Conservation (phyloP, 2,113 vertebrate species). For the Poeciliopsis turrubarensis region DNA sequence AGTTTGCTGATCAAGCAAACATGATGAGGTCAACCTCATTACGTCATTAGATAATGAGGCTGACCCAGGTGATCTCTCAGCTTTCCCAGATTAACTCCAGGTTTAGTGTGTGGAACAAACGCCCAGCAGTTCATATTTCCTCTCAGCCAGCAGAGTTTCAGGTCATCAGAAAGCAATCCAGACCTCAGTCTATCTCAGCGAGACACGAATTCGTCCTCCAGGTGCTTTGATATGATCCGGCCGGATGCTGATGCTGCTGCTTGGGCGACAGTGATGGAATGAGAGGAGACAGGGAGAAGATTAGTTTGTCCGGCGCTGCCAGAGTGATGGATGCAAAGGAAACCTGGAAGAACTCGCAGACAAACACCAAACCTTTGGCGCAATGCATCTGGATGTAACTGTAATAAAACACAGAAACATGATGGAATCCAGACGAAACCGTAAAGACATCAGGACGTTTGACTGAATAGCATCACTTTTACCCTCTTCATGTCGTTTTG, state of each 20-base stretch:
- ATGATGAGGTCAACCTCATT: no score
- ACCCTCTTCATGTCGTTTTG: neutral
- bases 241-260: conserved; percentile 43
- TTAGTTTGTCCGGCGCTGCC: conserved; percentile 64
- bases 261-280: conserved; percentile 48
- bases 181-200: conserved; percentile 15
- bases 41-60: neutral
- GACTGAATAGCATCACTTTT: conserved; percentile 7
- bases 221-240: conserved; percentile 30
- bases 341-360: conserved; percentile 37
- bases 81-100: neutral
- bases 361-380: conserved; percentile 31
- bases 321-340: conserved; percentile 66
- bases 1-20: no score
- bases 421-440: conserved; percentile 35
- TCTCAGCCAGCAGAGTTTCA: neutral
- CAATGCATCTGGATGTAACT: conserved; percentile 44
- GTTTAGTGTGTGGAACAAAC: neutral
- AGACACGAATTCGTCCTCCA: conserved; percentile 21
- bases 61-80: neutral
- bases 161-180: conserved; percentile 1
- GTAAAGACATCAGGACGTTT: conserved; percentile 11
- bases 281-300: conserved; percentile 66
- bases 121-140: neutral
- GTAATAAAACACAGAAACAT: conserved; percentile 39